Conservation (phyloP, 2,888 invertebrate species). For the Crossocerus cetratus region DNA sequence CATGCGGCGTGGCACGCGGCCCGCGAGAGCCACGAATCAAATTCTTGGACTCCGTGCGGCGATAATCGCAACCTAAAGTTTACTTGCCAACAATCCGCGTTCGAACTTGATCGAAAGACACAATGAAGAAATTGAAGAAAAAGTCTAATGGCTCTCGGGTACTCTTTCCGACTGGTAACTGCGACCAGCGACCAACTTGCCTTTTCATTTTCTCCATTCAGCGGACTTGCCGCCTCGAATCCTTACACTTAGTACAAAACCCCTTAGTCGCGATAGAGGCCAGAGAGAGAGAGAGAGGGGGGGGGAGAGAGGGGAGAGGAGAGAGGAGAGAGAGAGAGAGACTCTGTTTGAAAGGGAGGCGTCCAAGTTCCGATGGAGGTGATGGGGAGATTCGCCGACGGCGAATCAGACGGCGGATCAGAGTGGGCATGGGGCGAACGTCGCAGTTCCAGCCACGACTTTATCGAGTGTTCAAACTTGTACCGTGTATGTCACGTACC, state of each 20-base stretch:
- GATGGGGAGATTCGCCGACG: not conserved
- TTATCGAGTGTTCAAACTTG: slow-evolving; percentile 12
- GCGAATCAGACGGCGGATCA: not conserved
- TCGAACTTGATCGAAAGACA: too few relatives aligned
- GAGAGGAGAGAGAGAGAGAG: not conserved
- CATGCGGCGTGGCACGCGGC: slow-evolving; percentile 45
- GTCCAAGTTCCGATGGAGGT: too few relatives aligned
- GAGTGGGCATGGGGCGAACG: slow-evolving; percentile 7
- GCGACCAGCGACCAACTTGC: slow-evolving; percentile 27
- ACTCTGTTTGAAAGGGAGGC: slow-evolving; percentile 1
- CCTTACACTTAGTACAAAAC: too few relatives aligned
- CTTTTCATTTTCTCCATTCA: not conserved
- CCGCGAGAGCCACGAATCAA: slow-evolving; percentile 36
- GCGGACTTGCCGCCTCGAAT: not conserved
- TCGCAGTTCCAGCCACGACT: slow-evolving; percentile 31
- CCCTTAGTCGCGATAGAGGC: too few relatives aligned
- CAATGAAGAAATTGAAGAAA: not conserved
- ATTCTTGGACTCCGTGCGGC: slow-evolving; percentile 12
- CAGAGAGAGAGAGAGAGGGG: not conserved
- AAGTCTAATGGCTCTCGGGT: slow-evolving; percentile 35
- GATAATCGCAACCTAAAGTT: not conserved
- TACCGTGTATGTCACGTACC: not conserved
- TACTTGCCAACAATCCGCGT: too few relatives aligned
- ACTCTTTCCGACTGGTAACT: slow-evolving; percentile 33
- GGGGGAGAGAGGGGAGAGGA: too few relatives aligned